Evolutionary conservation across 2,797 vertebrate species (phyloP), one percentile per base, ranked within the genome.

Genomic region (Calcarius lapponicus): DNA sequence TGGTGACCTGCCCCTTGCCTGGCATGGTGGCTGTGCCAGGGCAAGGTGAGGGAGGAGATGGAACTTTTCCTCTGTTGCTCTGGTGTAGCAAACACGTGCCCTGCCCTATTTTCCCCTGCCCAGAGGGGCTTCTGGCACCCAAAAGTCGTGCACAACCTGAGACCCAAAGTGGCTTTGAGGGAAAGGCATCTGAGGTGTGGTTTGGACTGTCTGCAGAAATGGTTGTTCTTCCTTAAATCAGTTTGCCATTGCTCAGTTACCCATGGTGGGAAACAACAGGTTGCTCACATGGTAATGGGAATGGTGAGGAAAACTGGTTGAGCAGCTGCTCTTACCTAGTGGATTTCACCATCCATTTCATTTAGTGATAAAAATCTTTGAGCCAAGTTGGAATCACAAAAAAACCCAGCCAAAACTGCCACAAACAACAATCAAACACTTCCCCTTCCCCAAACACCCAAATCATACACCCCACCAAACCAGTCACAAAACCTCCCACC

Each of bases 261-360:
- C 4, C 28, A 10, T 0, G 1, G 22, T 4, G 5, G 64, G 34
- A 73, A 73, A 51, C 11, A 7, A 11, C 4, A 48, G 3, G 13
- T 34, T 71, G 7, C 17, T 75, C 24, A 3, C 1, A 3, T 34
- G 29, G 26, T 48, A 34, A 66, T 7, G 17, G 53, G 6, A n/a
- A 36, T 11, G 25, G 40, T 32, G 40, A 60, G 57, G 22, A 0
- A 8, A 70, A 21, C 9, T 0, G 0, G 8, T 9, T 19, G 36
- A 28, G 56, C 28, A 50, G n/a, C 22, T 84, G 22, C 17, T 28
- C 20, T 72, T 47, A 28, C 74, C 16, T 4, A 12, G 22, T 22
- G 18, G 36, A 60, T 67, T 93, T 58, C 28, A 84, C 21, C 4
- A 6, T 32, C 16, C 9, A 5, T 58, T 90, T 72, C 1, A 3